Conservation (phyloP, 1,140 invertebrate species). For the Armadillidium nasatum region DNA sequence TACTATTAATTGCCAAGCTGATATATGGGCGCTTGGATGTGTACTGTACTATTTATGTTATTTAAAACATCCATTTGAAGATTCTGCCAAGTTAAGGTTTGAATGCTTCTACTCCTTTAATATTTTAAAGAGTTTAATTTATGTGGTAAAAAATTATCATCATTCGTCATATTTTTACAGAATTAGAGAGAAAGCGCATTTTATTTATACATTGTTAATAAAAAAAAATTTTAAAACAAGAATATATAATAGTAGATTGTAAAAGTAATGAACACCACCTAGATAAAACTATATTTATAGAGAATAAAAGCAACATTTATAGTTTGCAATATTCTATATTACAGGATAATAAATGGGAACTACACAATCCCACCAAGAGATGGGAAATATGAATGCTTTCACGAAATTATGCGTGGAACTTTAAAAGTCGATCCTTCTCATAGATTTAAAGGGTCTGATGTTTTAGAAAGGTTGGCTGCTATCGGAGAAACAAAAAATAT, state of each 20-base stretch:
- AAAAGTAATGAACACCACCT: no score
- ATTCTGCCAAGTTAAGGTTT: conserved; percentile 77
- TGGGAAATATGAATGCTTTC: conserved; percentile 73
- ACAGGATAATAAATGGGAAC: conserved; percentile 88
- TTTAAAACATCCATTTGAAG: conserved; percentile 94
- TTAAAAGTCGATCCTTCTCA: conserved; percentile 74
- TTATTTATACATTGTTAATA: no score
- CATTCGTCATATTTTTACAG: no score
- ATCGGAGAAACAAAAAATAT: conserved; percentile 77
- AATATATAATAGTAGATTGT: no score
- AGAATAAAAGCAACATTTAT: no score
- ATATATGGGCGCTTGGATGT: conserved; percentile 97
- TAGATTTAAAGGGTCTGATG: conserved; percentile 66
- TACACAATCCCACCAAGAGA: conserved; percentile 77
- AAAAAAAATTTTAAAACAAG: no score
- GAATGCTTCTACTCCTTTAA: background rate
- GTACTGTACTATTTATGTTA: conserved; percentile 88
- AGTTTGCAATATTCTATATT: background rate
- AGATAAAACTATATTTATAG: no score
- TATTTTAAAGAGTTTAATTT: no score
- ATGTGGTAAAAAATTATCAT: no score
- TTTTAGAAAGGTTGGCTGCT: conserved; percentile 78
- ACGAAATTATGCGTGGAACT: conserved; percentile 86
- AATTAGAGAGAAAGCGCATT: no score
- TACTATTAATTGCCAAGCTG: conserved; percentile 72